Conservation (phyloP, 2,888 invertebrate genomes). For the Ophioninae sp. region DNA sequence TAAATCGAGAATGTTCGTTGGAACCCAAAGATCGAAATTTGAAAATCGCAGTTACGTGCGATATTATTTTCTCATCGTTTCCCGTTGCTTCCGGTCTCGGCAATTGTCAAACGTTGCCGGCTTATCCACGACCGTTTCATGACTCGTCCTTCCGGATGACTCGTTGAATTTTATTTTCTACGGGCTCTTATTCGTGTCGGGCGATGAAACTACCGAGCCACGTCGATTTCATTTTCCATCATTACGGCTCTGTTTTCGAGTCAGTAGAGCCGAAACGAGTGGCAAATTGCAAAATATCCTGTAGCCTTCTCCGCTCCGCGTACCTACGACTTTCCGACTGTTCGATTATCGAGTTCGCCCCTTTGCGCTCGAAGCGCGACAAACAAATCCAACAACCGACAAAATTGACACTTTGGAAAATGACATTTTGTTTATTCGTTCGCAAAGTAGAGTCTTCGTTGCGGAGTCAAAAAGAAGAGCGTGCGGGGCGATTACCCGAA, state of each 20-base stretch:
- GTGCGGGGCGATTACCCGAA: conserved; percentile 29
- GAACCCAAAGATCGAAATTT: too few relatives aligned
- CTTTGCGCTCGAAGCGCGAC: neutral
- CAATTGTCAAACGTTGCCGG: conserved; percentile 1
- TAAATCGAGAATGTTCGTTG: too few relatives aligned
- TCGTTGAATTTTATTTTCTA: conserved; percentile 25
- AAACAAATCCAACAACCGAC: neutral
- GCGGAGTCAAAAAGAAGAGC: neutral
- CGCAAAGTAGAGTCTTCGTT: neutral
- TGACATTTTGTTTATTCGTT: neutral
- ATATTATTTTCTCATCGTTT: neutral
- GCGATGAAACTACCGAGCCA: conserved; percentile 36
- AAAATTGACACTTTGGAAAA: neutral
- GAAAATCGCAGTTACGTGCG: neutral
- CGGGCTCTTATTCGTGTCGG: conserved; percentile 6
- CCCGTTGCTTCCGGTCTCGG: conserved; percentile 12
- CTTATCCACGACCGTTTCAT: neutral
- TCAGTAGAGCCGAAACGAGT: conserved; percentile 26
- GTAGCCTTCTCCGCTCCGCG: conserved; percentile 7
- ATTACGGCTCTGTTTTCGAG: conserved; percentile 12
- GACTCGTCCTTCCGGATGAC: conserved; percentile 14
- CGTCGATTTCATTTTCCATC: conserved; percentile 51
- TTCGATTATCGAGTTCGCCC: neutral
- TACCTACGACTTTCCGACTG: neutral
- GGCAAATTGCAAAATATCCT: conserved; percentile 55